These are phyloP conservation scores for Psettodes erumei DNA, from an alignment of 2,113 vertebrate species.

Conservation along the genomic window DNA sequence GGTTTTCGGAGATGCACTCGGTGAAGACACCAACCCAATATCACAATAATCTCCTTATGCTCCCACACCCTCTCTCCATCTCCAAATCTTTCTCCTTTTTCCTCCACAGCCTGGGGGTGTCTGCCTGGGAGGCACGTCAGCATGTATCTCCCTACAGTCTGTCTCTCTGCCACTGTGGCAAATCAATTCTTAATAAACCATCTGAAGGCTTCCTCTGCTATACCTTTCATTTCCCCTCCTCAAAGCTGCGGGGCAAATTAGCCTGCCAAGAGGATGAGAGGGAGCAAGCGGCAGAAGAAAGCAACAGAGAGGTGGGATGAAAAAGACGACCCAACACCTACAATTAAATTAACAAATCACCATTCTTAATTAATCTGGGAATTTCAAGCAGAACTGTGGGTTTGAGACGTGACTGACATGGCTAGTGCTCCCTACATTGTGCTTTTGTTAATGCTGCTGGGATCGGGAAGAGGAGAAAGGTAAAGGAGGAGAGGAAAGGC, in stretches of 20 bases:
- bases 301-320: conserved; percentile 21
- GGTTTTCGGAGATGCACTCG: conserved; percentile 9
- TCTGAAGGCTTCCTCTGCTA: conserved; percentile 70
- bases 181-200: conserved; percentile 80
- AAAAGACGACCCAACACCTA: conserved; percentile 61
- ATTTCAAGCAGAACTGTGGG: conserved; percentile 49
- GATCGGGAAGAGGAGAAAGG: conserved; percentile 36
- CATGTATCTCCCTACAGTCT: conserved; percentile 47
- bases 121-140: conserved; percentile 73
- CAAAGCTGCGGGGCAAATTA: conserved; percentile 67
- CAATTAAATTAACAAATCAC: conserved; percentile 77
- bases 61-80: conserved; percentile 4
- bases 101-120: conserved; percentile 46
- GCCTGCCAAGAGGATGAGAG: conserved; percentile 68
- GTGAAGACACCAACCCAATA: conserved; percentile 17
- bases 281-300: conserved; percentile 66
- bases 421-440: conserved; percentile 50
- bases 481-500: conserved; percentile 49
- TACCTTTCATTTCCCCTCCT: conserved; percentile 74
- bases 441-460: conserved; percentile 54
- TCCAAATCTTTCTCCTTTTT: neutral
- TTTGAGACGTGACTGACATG: conserved; percentile 69
- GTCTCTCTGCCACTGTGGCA: conserved; percentile 64
- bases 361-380: conserved; percentile 76
- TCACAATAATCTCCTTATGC: conserved; percentile 28